Percentiles rank a stretch among this genome's conserved stretches.
Conservation (phyloP, 2,113 vertebrate genomes). For the Triplophysa tibetana region DNA sequence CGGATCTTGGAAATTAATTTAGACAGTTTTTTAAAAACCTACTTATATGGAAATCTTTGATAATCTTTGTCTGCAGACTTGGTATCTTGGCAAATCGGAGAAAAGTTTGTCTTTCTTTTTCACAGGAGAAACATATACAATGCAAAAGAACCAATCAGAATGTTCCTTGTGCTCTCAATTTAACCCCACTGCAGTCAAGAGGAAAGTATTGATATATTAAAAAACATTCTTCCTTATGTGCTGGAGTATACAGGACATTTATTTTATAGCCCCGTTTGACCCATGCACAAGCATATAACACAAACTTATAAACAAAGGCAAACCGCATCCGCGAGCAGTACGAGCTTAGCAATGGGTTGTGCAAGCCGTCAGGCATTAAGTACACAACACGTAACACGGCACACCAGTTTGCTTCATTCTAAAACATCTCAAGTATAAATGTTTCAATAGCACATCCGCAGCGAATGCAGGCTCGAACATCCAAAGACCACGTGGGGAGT, state of each 20-base stretch:
- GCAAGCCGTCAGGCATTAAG: neutral
- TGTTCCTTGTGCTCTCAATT: no score
- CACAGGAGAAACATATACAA: neutral
- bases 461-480: neutral
- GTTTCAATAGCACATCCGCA: neutral
- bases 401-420: neutral
- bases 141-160: no score
- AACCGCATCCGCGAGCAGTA: neutral
- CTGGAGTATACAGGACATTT: no score
- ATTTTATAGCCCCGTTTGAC: no score
- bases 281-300: neutral
- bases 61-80: no score
- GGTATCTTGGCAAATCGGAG: no score
- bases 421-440: neutral
- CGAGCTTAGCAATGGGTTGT: neutral
- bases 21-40: no score
- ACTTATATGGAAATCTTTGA: no score
- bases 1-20: no score
- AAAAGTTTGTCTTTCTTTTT: neutral
- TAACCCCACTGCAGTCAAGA: no score
- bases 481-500: neutral
- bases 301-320: neutral
- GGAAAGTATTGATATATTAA: no score
- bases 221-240: no score
- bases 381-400: neutral